A percentile compares a stretch with the other conserved stretches of the same genome.
Conservation (phyloP, 64 coral and sea anemone species). For the Porites lutea region DNA sequence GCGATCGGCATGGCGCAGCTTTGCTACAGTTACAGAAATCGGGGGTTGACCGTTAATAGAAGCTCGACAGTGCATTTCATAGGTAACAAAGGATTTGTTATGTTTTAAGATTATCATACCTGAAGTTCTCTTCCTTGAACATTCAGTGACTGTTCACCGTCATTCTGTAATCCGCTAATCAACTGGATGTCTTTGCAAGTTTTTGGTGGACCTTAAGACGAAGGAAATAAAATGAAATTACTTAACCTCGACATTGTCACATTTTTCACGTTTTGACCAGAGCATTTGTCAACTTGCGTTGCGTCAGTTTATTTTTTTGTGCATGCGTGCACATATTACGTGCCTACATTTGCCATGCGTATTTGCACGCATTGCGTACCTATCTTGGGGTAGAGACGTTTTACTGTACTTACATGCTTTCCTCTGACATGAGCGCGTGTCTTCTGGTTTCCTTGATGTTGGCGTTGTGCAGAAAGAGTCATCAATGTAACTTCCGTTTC, state of each 20-base stretch:
- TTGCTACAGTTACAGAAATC: too few species aligned
- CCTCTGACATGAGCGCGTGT: slow-evolving; percentile 66
- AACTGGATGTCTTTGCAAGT: slow-evolving; percentile 91
- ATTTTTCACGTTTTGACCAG: too few species aligned
- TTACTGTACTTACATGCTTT: slow-evolving; percentile 56
- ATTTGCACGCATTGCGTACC: background rate
- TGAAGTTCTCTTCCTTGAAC: slow-evolving; percentile 71
- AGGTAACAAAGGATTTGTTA: too few species aligned
- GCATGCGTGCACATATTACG: background rate
- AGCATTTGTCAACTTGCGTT: too few species aligned
- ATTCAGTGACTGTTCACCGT: slow-evolving; percentile 79
- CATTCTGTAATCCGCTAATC: slow-evolving; percentile 74
- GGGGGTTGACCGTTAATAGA: too few species aligned
- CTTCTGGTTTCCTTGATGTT: slow-evolving; percentile 77
- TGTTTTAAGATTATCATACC: slow-evolving; percentile 28
- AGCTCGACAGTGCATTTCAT: too few species aligned
- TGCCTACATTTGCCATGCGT: background rate
- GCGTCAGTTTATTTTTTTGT: too few species aligned
- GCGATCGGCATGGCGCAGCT: too few species aligned
- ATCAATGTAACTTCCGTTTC: slow-evolving; percentile 10
- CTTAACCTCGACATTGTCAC: background rate
- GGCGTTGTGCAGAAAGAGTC: slow-evolving; percentile 73
- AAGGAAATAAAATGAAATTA: background rate
- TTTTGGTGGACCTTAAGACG: slow-evolving; percentile 63
- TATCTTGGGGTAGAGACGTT: too few species aligned